These are phyloP conservation scores for Epsilonema sp. DNA, from an alignment of 2,888 invertebrate genomes.

Conservation along the genomic window DNA sequence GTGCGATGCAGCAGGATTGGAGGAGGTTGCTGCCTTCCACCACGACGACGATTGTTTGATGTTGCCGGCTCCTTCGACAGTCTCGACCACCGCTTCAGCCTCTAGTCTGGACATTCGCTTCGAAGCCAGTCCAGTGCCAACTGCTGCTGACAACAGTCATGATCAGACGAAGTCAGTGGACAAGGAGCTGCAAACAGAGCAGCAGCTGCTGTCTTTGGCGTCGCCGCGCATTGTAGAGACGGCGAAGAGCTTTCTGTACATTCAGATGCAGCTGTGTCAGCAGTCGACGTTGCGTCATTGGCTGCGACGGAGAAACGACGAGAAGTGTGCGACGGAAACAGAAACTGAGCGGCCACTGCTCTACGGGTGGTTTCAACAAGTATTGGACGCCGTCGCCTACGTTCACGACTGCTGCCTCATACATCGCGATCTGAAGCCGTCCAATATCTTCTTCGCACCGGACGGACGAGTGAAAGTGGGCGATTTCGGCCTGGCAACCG, in stretches of 20 bases:
- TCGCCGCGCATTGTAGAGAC: no score
- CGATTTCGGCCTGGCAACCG: constrained; percentile 91
- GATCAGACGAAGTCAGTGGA: not conserved
- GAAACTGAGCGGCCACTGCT: constrained; percentile 8
- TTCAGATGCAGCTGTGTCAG: constrained; percentile 52
- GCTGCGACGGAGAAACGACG: constrained; percentile 37
- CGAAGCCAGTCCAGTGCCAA: no score
- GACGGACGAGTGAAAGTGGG: constrained; percentile 82
- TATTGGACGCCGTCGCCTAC: constrained; percentile 81
- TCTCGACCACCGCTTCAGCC: no score
- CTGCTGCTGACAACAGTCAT: no score
- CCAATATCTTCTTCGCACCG: constrained; percentile 75
- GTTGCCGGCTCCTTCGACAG: no score
- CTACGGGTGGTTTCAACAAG: constrained; percentile 49
- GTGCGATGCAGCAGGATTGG: no score
- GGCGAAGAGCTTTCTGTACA: constrained; percentile 57
- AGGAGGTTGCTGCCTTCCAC: no score
- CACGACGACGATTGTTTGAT: no score
- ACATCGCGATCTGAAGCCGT: constrained; percentile 84
- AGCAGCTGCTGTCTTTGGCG: not conserved
- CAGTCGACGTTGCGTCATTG: constrained; percentile 60
- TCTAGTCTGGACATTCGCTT: no score
- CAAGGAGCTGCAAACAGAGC: not conserved
- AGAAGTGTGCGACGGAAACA: constrained; percentile 4
- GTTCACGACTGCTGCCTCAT: constrained; percentile 77